phyloP scores from a whole-genome alignment of 2,888 invertebrate genomes.

The Leptinotarsa haldemani region DNA sequence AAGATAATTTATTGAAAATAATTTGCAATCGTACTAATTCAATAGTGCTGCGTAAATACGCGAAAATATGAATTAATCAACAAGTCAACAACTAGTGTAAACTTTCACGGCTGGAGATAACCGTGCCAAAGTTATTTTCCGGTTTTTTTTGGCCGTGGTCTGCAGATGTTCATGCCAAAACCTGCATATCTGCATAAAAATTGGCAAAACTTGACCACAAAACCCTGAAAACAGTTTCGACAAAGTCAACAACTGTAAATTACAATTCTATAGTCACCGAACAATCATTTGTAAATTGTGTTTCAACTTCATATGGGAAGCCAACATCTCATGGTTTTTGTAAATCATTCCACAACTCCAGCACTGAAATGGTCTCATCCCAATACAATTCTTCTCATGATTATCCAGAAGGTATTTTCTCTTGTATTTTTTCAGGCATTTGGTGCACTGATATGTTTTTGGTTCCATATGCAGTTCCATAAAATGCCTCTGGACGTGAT shows the following conservation, averaged over 20 bases:
- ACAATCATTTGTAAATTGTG: conserved; percentile 31
- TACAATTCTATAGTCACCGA: neutral
- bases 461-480: conserved; percentile 50
- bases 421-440: conserved; percentile 55
- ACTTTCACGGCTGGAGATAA: too few species aligned
- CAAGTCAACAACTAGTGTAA: too few species aligned
- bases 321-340: conserved; percentile 45
- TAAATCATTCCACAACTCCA: conserved; percentile 46
- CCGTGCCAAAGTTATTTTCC: too few species aligned
- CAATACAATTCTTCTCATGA: conserved; percentile 52
- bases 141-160: too few species aligned
- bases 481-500: conserved; percentile 53
- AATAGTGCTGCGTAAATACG: too few species aligned
- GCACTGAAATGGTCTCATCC: conserved; percentile 38
- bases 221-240: too few species aligned
- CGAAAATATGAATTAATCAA: too few species aligned
- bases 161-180: too few species aligned
- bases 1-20: too few species aligned
- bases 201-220: too few species aligned
- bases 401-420: conserved; percentile 55
- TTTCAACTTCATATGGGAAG: conserved; percentile 47
- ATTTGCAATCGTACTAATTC: too few species aligned
- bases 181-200: too few species aligned
- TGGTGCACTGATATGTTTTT: conserved; percentile 48
- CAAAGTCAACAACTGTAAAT: neutral